Conservation (phyloP, 2,113 vertebrate species). For the Indicator maculatus region DNA sequence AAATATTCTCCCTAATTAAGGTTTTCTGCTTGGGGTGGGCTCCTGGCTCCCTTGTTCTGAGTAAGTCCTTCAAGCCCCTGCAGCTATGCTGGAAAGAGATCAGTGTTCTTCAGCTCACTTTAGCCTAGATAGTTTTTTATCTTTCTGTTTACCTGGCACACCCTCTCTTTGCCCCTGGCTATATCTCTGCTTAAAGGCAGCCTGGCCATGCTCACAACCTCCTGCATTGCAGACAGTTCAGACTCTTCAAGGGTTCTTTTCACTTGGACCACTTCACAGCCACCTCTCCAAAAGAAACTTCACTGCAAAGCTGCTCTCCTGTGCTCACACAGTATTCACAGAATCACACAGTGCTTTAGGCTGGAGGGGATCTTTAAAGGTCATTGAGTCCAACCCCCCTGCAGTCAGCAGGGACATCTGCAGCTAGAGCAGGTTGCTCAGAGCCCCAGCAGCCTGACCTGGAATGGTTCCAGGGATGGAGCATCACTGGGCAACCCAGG, state of each 20-base stretch:
- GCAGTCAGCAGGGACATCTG: too few species aligned
- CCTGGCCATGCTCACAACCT: background rate
- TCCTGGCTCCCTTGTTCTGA: background rate
- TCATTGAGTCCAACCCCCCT: too few species aligned
- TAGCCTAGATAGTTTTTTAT: background rate
- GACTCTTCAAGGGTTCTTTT: background rate
- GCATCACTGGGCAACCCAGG: too few species aligned
- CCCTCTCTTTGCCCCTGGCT: background rate
- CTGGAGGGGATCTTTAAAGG: too few species aligned
- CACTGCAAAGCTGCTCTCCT: background rate
- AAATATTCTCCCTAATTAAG: background rate
- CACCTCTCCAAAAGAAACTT: background rate
- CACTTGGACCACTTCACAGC: background rate
- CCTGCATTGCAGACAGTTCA: background rate
- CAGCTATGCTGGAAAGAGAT: background rate
- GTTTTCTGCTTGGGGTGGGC: background rate
- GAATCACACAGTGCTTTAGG: too few species aligned
- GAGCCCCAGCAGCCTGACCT: too few species aligned
- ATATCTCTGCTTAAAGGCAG: background rate
- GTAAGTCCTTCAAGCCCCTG: background rate
- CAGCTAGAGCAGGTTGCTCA: too few species aligned
- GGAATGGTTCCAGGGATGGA: too few species aligned
- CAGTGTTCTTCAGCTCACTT: background rate
- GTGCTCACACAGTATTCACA: background rate
- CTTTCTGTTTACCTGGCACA: constrained; percentile 9